Evolutionary conservation across 2,797 vertebrate genomes (phyloP).

Genomic region (Telmatherina bonti): DNA sequence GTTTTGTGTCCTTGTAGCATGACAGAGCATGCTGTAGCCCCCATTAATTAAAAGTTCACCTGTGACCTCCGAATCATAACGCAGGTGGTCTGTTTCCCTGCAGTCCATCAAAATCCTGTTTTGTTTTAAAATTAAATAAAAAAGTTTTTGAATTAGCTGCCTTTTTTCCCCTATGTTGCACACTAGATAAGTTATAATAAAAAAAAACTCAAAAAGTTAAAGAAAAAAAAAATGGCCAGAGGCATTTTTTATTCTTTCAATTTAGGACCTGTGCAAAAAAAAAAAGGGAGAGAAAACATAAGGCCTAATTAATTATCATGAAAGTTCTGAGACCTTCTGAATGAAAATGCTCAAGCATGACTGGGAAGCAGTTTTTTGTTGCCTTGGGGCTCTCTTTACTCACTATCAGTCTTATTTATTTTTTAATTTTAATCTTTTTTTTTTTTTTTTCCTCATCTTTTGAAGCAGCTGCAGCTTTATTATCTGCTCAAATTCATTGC

Average conservation of each 20-base stretch:
- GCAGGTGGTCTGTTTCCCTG: not conserved
- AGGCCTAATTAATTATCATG: slow-evolving; percentile 33
- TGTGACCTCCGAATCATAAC: not conserved
- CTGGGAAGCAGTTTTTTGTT: slow-evolving; percentile 16
- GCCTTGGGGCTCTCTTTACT: slow-evolving; percentile 4
- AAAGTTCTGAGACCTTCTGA: slow-evolving; percentile 17
- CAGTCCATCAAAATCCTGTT: not conserved
- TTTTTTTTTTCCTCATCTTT: too few species aligned
- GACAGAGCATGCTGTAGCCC: not conserved
- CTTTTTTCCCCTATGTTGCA: not conserved
- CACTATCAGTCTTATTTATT: not conserved
- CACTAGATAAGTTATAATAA: not conserved
- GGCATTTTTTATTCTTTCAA: slow-evolving; percentile 23
- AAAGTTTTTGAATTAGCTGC: not conserved
- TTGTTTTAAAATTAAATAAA: not conserved
- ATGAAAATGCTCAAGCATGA: slow-evolving; percentile 20
- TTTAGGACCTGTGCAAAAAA: slow-evolving; percentile 21
- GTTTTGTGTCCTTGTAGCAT: not conserved
- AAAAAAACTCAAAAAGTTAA: too few species aligned
- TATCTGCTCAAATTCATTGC: not conserved
- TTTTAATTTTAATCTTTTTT: too few species aligned
- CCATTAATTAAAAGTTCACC: not conserved
- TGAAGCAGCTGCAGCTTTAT: not conserved
- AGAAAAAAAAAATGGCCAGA: not conserved
- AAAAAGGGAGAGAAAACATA: slow-evolving; percentile 5